phyloP scores from a whole-genome alignment of 2,113 vertebrate species.

The Pterocles burchelli region DNA sequence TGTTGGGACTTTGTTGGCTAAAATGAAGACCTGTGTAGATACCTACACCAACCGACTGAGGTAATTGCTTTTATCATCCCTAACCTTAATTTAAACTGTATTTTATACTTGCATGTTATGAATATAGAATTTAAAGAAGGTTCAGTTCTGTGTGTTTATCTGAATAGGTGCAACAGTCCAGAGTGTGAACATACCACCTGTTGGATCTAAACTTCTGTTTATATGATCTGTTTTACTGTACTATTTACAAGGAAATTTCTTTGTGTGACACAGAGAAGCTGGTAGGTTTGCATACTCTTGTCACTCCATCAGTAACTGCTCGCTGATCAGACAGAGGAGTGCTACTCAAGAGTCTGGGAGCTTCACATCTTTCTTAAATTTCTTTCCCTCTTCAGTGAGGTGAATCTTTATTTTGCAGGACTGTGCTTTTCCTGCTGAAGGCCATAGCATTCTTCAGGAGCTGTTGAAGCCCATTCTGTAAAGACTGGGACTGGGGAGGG shows the following conservation, averaged over 20 bases:
- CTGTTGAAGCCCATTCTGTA: not conserved
- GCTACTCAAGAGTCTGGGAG: not conserved
- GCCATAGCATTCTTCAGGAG: not conserved
- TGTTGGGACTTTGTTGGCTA: constrained; percentile 94
- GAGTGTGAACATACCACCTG: not conserved
- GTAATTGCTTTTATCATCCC: constrained; percentile 32
- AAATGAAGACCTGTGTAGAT: constrained; percentile 99
- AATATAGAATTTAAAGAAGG: not conserved
- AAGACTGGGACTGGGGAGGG: not conserved
- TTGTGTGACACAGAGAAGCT: not conserved
- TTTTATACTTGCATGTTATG: not conserved
- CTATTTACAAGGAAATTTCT: not conserved
- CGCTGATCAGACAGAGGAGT: not conserved
- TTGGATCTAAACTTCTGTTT: not conserved
- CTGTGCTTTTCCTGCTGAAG: not conserved
- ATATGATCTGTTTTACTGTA: not conserved
- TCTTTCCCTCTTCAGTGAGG: not conserved
- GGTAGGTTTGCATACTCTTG: not conserved
- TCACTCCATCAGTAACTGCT: not conserved
- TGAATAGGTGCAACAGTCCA: not conserved
- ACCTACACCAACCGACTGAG: constrained; percentile 97
- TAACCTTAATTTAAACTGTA: not conserved
- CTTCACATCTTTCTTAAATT: not conserved
- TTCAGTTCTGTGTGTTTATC: not conserved
- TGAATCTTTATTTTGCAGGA: not conserved